Evolutionary conservation across 2,797 vertebrate species (phyloP).

Genomic region (Scolopax rusticola): DNA sequence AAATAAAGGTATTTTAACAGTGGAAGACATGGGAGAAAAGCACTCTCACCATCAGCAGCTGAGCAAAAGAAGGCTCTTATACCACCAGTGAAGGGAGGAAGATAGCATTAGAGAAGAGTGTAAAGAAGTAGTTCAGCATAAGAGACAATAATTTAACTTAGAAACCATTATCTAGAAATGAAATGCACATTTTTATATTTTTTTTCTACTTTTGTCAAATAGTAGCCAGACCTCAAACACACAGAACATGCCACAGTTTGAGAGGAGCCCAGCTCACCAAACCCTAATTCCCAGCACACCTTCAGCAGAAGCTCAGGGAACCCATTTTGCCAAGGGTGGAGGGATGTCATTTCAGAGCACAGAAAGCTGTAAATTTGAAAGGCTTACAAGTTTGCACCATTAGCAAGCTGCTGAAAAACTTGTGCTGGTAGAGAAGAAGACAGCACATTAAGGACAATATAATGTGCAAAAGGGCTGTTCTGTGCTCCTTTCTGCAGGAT

Average conservation of each 20-base stretch:
- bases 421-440: neutral
- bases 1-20: neutral
- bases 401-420: neutral
- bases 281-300: neutral
- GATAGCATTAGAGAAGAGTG: neutral
- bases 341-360: neutral
- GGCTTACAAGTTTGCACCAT: neutral
- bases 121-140: neutral
- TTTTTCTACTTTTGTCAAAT: neutral
- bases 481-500: neutral
- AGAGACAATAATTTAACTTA: neutral
- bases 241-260: neutral
- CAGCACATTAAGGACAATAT: neutral
- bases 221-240: neutral
- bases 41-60: neutral
- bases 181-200: neutral
- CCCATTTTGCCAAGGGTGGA: neutral
- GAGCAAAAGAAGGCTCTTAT: neutral
- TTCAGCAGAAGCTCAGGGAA: neutral
- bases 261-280: neutral
- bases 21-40: neutral
- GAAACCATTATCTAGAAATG: neutral
- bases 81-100: neutral
- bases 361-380: neutral
- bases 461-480: neutral